Conservation (phyloP, 2,113 vertebrate genomes). For the Ophthalmolycus amberensis region DNA sequence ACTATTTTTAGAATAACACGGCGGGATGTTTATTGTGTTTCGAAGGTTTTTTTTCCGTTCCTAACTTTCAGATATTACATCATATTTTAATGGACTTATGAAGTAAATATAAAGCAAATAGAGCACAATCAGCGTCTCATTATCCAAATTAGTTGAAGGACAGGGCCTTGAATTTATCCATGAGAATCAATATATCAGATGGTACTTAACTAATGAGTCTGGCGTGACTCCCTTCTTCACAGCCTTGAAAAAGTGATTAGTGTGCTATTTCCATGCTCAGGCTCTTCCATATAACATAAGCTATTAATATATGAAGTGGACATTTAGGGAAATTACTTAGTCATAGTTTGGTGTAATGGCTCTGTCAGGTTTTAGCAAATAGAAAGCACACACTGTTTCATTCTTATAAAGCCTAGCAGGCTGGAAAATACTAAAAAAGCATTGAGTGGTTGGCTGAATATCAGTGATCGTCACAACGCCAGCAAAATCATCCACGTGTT, state of each 20-base stretch:
- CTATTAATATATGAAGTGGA: constrained; percentile 33
- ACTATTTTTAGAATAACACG: neutral
- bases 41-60: neutral
- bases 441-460: neutral
- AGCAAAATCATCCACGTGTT: constrained; percentile 3
- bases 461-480: neutral
- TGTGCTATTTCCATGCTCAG: constrained; percentile 24
- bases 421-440: neutral
- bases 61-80: neutral
- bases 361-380: constrained; percentile 1
- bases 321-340: constrained; percentile 49
- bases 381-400: neutral
- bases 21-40: neutral
- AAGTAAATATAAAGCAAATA: constrained; percentile 24
- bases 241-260: constrained; percentile 47
- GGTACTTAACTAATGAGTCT: constrained; percentile 62
- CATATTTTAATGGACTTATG: constrained; percentile 8
- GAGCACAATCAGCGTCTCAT: constrained; percentile 21
- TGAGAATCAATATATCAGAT: constrained; percentile 43
- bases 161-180: constrained; percentile 9
- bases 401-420: neutral
- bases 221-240: constrained; percentile 10
- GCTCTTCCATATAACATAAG: constrained; percentile 18
- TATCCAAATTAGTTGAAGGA: constrained; percentile 36
- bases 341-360: constrained; percentile 43